Evolutionary conservation across 2,888 invertebrate species (phyloP), one percentile per base, ranked within the genome.

Genomic region (Xestoiulus laeticollis): DNA sequence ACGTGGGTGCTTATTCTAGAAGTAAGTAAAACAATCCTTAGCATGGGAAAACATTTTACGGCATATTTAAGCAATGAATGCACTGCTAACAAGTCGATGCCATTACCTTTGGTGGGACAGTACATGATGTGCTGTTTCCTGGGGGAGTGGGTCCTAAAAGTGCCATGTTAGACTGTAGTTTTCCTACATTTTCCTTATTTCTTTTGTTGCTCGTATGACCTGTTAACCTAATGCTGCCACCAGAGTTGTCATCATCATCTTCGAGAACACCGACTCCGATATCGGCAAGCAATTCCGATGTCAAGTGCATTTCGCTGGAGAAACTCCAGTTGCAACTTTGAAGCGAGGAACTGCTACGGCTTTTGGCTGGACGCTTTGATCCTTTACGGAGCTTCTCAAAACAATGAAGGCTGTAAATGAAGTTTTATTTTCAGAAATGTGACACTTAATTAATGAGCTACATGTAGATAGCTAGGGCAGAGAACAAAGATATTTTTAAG

Each of bases 251-350:
- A 10, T 85, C 85, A 22, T 85, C 85, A 6, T 85, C 85, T 2
- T 85, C 85, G 16, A 85, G 43, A 10, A 44, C 38, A 43, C 85
- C 30, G 12, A 85, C 85, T 43, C 85, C 85, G 14, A 43, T n/a
- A 5, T 85, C 85, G 14, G 85, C 85, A 19, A 85, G 44, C 16
- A 85, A 4, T 44, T 85, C 85, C 3, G 85, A n/a, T n/a, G 44
- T 85, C 1, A 22, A 14, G 14, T 16, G 32, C n/a, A 14, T 30
- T n/a, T 85, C 85, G 12, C n/a, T 33, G 22, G 26, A 30, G 30
- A 44, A 85, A 30, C 19, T 43, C 48, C 83, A 83, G n/a, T 26
- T 83, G 19, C n/a, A n/a, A n/a, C 8, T 30, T 14, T 4, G n/a
- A 32, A 84, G 32, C 2, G 84, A 84, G 8, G 38, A 22, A 26